Evolutionary conservation across 2,888 invertebrate species (phyloP).

Genomic region (Polymixis lichenea): DNA sequence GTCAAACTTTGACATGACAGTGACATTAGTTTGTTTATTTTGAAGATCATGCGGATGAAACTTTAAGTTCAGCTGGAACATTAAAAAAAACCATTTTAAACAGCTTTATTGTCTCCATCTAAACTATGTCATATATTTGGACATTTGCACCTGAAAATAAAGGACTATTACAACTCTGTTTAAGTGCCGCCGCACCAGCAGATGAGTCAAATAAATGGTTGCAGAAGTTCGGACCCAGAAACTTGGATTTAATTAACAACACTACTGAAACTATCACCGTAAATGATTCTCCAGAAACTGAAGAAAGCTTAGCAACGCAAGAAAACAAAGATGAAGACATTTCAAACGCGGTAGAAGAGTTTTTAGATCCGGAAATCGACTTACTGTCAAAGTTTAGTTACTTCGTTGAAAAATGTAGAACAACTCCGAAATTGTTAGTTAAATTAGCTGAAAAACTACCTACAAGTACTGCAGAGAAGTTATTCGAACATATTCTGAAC

Average conservation of each 20-base stretch:
- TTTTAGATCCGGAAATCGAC: constrained; percentile 72
- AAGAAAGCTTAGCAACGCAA: not conserved
- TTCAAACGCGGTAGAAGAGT: constrained; percentile 59
- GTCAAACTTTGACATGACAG: not conserved
- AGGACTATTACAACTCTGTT: constrained; percentile 66
- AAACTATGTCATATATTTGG: constrained; percentile 75
- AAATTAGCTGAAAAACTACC: constrained; percentile 72
- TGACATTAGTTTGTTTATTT: not conserved
- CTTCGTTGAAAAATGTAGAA: constrained; percentile 71
- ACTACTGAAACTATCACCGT: constrained; percentile 23
- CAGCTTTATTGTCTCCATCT: not conserved
- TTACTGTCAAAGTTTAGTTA: constrained; percentile 64
- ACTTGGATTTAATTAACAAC: constrained; percentile 35
- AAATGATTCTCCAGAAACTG: constrained; percentile 37
- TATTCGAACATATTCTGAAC: constrained; percentile 73
- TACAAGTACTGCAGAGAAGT: constrained; percentile 67
- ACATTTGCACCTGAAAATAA: constrained; percentile 72
- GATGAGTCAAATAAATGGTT: constrained; percentile 74
- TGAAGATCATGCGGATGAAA: not conserved
- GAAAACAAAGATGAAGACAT: constrained; percentile 39
- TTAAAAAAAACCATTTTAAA: not conserved
- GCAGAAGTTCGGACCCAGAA: constrained; percentile 68
- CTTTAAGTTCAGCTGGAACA: not conserved
- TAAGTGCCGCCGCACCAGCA: constrained; percentile 66
- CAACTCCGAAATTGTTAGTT: constrained; percentile 64